A percentile compares a stretch with the other conserved stretches of the same genome.
phyloP scores from a whole-genome alignment of 2,113 vertebrate species.

The Coryphaenoides rupestris region DNA sequence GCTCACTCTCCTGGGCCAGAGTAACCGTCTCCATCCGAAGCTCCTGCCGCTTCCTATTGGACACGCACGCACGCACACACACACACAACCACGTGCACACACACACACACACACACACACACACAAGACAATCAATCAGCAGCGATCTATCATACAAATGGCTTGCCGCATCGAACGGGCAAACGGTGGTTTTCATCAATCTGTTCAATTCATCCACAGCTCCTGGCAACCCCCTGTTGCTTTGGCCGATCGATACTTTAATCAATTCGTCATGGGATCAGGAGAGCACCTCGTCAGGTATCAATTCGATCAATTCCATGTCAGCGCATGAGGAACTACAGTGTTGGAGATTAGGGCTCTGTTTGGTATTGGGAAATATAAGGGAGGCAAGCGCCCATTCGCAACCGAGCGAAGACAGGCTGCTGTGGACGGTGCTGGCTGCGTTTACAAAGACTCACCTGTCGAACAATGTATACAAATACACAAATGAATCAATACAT shows the following conservation, averaged over 20 bases:
- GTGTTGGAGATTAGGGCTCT: slow-evolving; percentile 5
- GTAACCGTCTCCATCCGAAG: slow-evolving; percentile 75
- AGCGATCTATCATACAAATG: slow-evolving; percentile 57
- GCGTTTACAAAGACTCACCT: slow-evolving; percentile 21
- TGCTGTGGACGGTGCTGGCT: neutral
- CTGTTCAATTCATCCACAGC: slow-evolving; percentile 48
- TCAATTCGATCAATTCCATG: slow-evolving; percentile 54
- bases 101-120: slow-evolving; percentile 25
- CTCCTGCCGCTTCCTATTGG: slow-evolving; percentile 76
- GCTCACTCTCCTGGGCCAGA: slow-evolving; percentile 77
- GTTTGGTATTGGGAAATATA: slow-evolving; percentile 15
- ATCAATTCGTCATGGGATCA: slow-evolving; percentile 57
- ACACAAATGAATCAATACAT: slow-evolving; percentile 37
- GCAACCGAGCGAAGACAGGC: too few relatives aligned
- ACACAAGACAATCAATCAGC: slow-evolving; percentile 43
- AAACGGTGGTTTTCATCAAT: slow-evolving; percentile 37
- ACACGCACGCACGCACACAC: slow-evolving; percentile 15
- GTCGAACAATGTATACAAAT: slow-evolving; percentile 44
- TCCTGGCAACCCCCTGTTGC: slow-evolving; percentile 29
- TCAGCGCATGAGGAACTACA: slow-evolving; percentile 48
- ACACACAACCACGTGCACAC: slow-evolving; percentile 16
- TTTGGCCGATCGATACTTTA: slow-evolving; percentile 50
- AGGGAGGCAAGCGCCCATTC: slow-evolving; percentile 17
- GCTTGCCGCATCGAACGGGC: slow-evolving; percentile 36
- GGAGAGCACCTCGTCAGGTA: slow-evolving; percentile 30